Percentiles rank a stretch among this genome's conserved stretches.
phyloP scores from a whole-genome alignment of 2,888 invertebrate genomes.

The Drosophila yooni region DNA sequence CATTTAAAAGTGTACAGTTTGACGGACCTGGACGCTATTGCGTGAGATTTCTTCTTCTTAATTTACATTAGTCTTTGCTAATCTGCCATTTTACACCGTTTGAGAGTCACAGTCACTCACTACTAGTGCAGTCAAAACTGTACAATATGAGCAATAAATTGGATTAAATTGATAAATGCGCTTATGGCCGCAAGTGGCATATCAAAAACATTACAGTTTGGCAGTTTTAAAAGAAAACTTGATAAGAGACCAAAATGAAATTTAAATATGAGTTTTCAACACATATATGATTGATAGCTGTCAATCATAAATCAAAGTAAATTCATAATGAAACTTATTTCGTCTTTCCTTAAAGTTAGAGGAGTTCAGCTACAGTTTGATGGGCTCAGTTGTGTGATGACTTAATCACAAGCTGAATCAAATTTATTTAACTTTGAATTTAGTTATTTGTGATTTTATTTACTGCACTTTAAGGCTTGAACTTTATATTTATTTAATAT shows the following conservation, averaged over 20 bases:
- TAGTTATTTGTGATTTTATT: neutral
- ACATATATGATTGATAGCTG: neutral
- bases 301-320: neutral
- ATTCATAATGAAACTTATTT: neutral
- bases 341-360: neutral
- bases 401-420: neutral
- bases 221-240: neutral
- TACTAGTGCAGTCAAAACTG: neutral
- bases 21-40: rapidly evolving
- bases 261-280: neutral
- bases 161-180: neutral
- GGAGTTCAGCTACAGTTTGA: neutral
- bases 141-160: neutral
- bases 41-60: neutral
- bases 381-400: neutral
- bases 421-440: neutral
- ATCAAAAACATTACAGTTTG: neutral
- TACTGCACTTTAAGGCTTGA: neutral
- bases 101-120: neutral
- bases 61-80: too few relatives aligned
- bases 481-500: neutral
- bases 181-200: neutral
- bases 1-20: rapidly evolving
- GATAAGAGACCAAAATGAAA: neutral
- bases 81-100: neutral